Evolutionary conservation across 2,113 vertebrate genomes (phyloP), one percentile per base, ranked within the genome.

Genomic region (Myodes glareolus): DNA sequence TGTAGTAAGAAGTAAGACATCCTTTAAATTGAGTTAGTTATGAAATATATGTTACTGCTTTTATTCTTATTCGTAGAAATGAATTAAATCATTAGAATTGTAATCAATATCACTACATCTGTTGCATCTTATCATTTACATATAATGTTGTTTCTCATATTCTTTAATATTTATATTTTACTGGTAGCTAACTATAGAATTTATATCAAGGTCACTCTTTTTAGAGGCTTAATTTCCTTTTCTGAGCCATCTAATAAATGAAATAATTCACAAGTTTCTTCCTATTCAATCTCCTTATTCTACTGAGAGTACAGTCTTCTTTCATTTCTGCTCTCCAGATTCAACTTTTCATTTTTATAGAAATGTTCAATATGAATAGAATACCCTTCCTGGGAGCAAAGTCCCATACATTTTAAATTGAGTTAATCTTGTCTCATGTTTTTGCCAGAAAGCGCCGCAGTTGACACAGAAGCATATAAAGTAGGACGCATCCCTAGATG

Each of bases 251-350:
- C 45, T 94, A 92, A 50, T 94, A 93, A 97, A 96, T 82, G 27
- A 80, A 45, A 96, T 77, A 95, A 97, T 97, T 93, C 87, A 96
- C 55, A 93, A 7, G 96, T 76, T 55, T 93, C 63, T 97, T 96
- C 94, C 95, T 97, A 95, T 78, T 65, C 93, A 84, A 95, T 97
- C 39, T 91, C 68, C 77, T 87, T 96, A 91, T 87, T 12, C 77
- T 72, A 94, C 27, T 47, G 67, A 68, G 94, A 98, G 98, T 97
- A 25, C 21, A 97, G 50, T 6, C 23, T 2, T 95, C 70, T 75
- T 90, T 47, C 17, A 93, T 94, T 39, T 63, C 9, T 55, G 1
- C 33, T 91, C 58, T 96, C 63, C 29, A 81, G 42, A n/a, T 68
- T 0, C 85, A 96, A 31, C 3, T 94, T 97, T 95, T 94, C 58